phyloP scores from a whole-genome alignment of 2,113 vertebrate species.

The Amphilophus citrinellus region DNA sequence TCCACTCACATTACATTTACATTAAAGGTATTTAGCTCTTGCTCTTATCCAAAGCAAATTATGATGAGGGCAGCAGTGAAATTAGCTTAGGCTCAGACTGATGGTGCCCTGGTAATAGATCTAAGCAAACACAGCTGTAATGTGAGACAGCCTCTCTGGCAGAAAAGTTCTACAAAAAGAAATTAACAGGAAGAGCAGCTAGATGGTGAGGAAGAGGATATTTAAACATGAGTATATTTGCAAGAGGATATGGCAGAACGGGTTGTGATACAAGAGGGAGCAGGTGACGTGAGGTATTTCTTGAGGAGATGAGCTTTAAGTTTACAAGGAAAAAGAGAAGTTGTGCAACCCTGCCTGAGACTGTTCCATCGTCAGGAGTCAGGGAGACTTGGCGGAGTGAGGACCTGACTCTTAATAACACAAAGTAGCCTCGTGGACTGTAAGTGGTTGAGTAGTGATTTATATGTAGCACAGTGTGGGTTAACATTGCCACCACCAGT shows the following conservation, averaged over 20 bases:
- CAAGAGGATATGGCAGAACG: conserved; percentile 28
- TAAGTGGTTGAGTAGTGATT: background rate
- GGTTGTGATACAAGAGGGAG: conserved; percentile 40
- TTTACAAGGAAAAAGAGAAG: conserved; percentile 42
- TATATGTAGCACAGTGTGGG: conserved; percentile 9
- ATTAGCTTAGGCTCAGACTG: conserved; percentile 42
- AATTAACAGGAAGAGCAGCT: conserved; percentile 27
- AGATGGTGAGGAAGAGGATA: conserved; percentile 7
- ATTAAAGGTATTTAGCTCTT: conserved; percentile 56
- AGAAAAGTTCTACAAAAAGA: conserved; percentile 43
- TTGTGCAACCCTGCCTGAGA: conserved; percentile 30
- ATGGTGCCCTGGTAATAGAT: conserved; percentile 45
- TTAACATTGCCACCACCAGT: background rate
- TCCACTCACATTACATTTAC: conserved; percentile 52
- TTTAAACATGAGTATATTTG: conserved; percentile 43
- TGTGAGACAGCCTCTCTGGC: conserved; percentile 24
- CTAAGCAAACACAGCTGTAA: conserved; percentile 39
- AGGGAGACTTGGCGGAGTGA: conserved; percentile 34
- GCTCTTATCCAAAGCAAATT: conserved; percentile 58
- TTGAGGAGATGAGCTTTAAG: conserved; percentile 46
- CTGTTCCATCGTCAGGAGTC: conserved; percentile 27
- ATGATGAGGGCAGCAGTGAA: conserved; percentile 58
- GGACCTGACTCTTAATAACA: conserved; percentile 56
- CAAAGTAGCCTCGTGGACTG: conserved; percentile 7
- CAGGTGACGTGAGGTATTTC: conserved; percentile 44